Evolutionary conservation across 2,888 invertebrate genomes (phyloP).

Genomic region (Pimpla rufipes): DNA sequence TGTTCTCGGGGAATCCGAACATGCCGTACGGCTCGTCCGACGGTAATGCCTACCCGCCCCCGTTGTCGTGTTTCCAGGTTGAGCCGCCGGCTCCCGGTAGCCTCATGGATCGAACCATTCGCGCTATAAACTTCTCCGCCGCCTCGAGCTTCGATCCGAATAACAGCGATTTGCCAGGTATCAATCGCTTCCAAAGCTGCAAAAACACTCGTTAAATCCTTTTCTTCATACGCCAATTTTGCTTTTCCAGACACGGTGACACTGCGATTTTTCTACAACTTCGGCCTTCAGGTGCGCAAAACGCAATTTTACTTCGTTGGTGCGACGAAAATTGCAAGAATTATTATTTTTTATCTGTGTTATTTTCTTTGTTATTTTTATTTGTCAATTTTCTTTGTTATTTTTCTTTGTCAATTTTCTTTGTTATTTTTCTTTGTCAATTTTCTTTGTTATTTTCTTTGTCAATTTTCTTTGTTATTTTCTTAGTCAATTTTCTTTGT

Average conservation of each 20-base stretch:
- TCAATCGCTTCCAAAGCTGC: too few relatives aligned
- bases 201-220: slow-evolving; percentile 73
- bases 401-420: slow-evolving; percentile 17
- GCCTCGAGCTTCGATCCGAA: slow-evolving; percentile 85
- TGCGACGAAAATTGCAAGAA: too few relatives aligned
- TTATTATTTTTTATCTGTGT: too few relatives aligned
- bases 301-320: not conserved
- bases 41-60: slow-evolving; percentile 51
- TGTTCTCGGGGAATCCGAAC: slow-evolving; percentile 57
- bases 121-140: slow-evolving; percentile 79
- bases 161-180: slow-evolving; percentile 88
- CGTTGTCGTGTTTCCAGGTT: slow-evolving; percentile 52
- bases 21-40: slow-evolving; percentile 63
- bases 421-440: not conserved
- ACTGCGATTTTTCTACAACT: slow-evolving; percentile 89
- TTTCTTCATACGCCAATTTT: slow-evolving; percentile 76
- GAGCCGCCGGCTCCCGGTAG: slow-evolving; percentile 63
- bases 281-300: slow-evolving; percentile 87
- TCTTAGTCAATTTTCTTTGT: not conserved
- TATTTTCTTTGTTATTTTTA: too few relatives aligned
- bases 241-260: slow-evolving; percentile 87
- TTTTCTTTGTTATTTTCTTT: slow-evolving; percentile 31
- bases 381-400: slow-evolving; percentile 6
- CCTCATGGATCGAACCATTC: slow-evolving; percentile 72
- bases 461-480: not conserved